A percentile compares a stretch with the other conserved stretches of the same genome.
Conservation (phyloP, 2,113 vertebrate genomes). For the Perca fluviatilis region DNA sequence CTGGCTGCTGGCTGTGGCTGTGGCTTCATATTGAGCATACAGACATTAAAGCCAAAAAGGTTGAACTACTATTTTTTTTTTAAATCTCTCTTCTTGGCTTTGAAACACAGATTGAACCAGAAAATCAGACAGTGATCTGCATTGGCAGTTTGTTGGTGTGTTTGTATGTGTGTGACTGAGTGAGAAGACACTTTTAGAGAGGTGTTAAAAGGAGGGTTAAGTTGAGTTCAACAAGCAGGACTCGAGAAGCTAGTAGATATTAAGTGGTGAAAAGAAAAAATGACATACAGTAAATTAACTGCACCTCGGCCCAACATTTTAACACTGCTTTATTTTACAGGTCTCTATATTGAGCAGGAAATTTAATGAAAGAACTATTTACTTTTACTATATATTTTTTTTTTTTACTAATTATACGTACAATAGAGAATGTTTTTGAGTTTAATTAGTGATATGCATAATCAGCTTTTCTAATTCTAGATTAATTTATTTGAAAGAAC, state of each 20-base stretch:
- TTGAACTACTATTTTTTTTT: too few species aligned
- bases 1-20: constrained; percentile 5
- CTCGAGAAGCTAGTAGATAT: background rate
- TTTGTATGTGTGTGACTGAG: background rate
- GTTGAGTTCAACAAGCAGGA: constrained; percentile 9
- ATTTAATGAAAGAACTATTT: background rate
- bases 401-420: background rate
- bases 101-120: constrained; percentile 15
- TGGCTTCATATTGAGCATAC: background rate
- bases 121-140: constrained; percentile 1
- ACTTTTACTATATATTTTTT: too few species aligned
- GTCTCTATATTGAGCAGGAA: background rate
- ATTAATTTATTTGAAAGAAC: too few species aligned
- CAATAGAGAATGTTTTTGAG: too few species aligned
- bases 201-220: constrained; percentile 42
- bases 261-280: background rate
- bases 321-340: background rate
- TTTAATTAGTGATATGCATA: too few species aligned
- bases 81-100: background rate
- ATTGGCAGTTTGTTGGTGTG: background rate
- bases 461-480: too few species aligned
- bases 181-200: constrained; percentile 16
- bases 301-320: background rate
- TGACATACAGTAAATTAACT: background rate
- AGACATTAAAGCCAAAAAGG: too few species aligned